phyloP scores from a whole-genome alignment of 2,797 vertebrate genomes.

The Craterocephalus amniculus region DNA sequence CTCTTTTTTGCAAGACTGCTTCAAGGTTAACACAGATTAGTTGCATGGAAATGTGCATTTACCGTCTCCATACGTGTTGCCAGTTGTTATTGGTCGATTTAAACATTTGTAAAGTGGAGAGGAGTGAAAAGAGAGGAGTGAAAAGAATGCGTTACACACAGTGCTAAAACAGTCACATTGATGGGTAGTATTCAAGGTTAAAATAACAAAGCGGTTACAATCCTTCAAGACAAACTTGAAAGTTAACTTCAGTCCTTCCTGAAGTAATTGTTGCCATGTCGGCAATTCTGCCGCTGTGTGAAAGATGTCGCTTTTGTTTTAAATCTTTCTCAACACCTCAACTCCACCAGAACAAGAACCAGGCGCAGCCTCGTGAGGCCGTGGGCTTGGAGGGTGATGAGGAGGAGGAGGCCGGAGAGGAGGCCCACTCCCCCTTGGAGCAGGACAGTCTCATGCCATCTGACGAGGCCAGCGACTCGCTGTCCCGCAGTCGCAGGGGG shows the following conservation, averaged over 20 bases:
- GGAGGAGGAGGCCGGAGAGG: slow-evolving; percentile 81
- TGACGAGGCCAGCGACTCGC: slow-evolving; percentile 91
- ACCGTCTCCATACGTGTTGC: not conserved
- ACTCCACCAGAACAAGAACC: slow-evolving; percentile 85
- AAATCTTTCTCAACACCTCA: slow-evolving; percentile 2
- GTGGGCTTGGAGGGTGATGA: slow-evolving; percentile 74
- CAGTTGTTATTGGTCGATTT: not conserved
- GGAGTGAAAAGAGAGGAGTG: not conserved
- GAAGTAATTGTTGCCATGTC: slow-evolving; percentile 28
- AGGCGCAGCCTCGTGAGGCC: slow-evolving; percentile 76
- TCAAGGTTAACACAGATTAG: not conserved
- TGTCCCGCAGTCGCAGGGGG: slow-evolving; percentile 86
- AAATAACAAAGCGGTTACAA: slow-evolving; percentile 15
- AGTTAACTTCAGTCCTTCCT: slow-evolving; percentile 28
- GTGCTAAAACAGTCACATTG: not conserved
- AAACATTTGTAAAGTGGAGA: not conserved
- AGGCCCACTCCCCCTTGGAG: slow-evolving; percentile 90
- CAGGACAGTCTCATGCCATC: slow-evolving; percentile 96
- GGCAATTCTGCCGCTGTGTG: slow-evolving; percentile 19
- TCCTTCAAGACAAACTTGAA: slow-evolving; percentile 9
- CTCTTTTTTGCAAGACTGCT: not conserved
- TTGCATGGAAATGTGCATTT: not conserved
- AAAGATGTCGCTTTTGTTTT: slow-evolving; percentile 18
- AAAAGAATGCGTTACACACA: not conserved
- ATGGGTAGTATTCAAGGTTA: not conserved